phyloP scores from a whole-genome alignment of 2,888 invertebrate species.

The Allacma fusca region DNA sequence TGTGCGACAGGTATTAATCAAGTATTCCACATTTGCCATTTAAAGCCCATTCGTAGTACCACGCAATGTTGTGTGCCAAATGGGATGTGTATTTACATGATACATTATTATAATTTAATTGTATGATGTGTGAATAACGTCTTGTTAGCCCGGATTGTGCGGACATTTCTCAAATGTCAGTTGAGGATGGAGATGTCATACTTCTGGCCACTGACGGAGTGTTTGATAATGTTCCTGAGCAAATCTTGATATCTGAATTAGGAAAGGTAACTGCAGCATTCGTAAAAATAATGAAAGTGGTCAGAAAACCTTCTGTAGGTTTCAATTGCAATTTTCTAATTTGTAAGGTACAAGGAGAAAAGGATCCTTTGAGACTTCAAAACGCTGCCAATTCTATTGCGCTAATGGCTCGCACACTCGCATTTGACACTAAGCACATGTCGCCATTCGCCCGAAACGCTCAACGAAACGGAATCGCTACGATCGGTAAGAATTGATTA shows the following conservation, averaged over 20 bases:
- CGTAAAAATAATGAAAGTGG: too few species aligned
- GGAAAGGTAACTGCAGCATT: constrained; percentile 66
- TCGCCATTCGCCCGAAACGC: constrained; percentile 96
- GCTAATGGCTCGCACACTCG: constrained; percentile 91
- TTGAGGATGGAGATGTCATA: constrained; percentile 92
- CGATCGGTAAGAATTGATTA: constrained; percentile 74
- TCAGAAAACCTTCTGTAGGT: too few species aligned
- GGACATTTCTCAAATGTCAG: constrained; percentile 84
- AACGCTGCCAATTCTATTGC: constrained; percentile 93
- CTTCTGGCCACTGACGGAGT: constrained; percentile 97
- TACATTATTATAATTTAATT: too few species aligned
- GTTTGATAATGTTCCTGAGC: constrained; percentile 96
- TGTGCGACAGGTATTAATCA: constrained; percentile 80
- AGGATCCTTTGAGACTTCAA: constrained; percentile 79
- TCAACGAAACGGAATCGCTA: constrained; percentile 89
- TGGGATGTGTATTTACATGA: too few species aligned
- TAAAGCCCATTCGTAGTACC: too few species aligned
- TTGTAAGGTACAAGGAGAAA: constrained; percentile 55
- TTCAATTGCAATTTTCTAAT: neutral
- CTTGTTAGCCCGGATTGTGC: constrained; percentile 83
- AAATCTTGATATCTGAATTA: constrained; percentile 86
- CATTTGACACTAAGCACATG: constrained; percentile 92
- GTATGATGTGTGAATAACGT: neutral
- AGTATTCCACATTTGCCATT: too few species aligned
- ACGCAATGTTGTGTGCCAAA: too few species aligned